These are phyloP conservation scores for Acanthococcus lagerstroemiae DNA, from an alignment of 2,888 invertebrate genomes.

Conservation along the genomic window DNA sequence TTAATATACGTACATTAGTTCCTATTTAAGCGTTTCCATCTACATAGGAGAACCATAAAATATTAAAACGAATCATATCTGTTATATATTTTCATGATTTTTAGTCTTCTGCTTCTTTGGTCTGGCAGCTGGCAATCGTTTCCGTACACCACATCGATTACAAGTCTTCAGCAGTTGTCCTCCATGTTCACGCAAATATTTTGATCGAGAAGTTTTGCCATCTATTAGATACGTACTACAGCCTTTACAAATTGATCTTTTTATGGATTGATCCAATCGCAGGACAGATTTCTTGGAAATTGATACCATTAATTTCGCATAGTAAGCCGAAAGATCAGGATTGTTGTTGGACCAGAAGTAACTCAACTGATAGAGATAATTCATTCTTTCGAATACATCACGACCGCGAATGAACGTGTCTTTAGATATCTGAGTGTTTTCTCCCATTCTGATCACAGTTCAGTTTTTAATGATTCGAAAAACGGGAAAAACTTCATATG, in stretches of 20 bases:
- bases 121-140: constrained; percentile 10
- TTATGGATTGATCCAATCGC: constrained; percentile 10
- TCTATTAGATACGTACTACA: constrained; percentile 3
- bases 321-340: constrained; percentile 14
- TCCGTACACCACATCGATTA: constrained; percentile 10
- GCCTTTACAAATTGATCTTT: constrained; percentile 23
- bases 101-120: too few species aligned
- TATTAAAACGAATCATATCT: too few species aligned
- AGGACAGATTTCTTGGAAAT: constrained; percentile 21
- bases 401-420: constrained; percentile 15
- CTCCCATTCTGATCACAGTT: too few species aligned
- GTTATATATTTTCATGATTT: too few species aligned
- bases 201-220: constrained; percentile 4
- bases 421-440: too few species aligned
- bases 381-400: constrained; percentile 17
- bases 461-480: too few species aligned
- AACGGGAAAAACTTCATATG: too few species aligned
- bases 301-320: constrained; percentile 14
- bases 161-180: constrained; percentile 9
- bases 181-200: neutral
- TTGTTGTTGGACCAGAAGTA: constrained; percentile 2
- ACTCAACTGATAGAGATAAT: constrained; percentile 27
- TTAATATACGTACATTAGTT: too few species aligned
- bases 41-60: too few species aligned
- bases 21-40: too few species aligned